A percentile compares a stretch with the other conserved stretches of the same genome.
These are phyloP conservation scores for Drosophila biarmipes DNA, from an alignment of 1,140 invertebrate species.

Conservation along the genomic window DNA sequence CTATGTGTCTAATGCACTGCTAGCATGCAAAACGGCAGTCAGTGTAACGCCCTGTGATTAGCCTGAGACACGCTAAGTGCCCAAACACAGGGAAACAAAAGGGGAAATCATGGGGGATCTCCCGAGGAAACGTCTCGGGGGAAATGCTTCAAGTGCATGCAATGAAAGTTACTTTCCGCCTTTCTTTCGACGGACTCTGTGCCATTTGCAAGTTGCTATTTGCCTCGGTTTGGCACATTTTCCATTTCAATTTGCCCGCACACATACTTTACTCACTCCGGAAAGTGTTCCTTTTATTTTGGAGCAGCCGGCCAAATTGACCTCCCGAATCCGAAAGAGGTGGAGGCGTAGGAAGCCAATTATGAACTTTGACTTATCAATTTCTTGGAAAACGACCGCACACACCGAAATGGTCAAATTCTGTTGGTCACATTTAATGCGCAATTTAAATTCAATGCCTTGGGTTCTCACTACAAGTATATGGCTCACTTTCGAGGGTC, in stretches of 20 bases:
- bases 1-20: slow-evolving; percentile 66
- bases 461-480: slow-evolving; percentile 12
- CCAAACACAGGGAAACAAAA: slow-evolving; percentile 13
- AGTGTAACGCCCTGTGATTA: slow-evolving; percentile 75
- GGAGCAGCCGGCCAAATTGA: not conserved
- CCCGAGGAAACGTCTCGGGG: slow-evolving; percentile 10
- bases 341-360: slow-evolving; percentile 50
- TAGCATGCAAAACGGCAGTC: slow-evolving; percentile 76
- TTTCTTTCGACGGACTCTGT: slow-evolving; percentile 17
- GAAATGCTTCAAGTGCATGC: slow-evolving; percentile 63
- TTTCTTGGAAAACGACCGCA: slow-evolving; percentile 56
- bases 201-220: slow-evolving; percentile 46
- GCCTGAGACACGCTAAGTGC: slow-evolving; percentile 73
- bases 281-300: slow-evolving; percentile 4
- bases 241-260: slow-evolving; percentile 64
- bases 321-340: not conserved
- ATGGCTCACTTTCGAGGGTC: slow-evolving; percentile 57
- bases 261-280: slow-evolving; percentile 12
- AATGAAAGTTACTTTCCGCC: slow-evolving; percentile 31
- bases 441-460: slow-evolving; percentile 81
- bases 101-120: not conserved
- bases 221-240: slow-evolving; percentile 49
- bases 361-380: slow-evolving; percentile 81
- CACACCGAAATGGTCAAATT: slow-evolving; percentile 43
- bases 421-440: slow-evolving; percentile 66